Evolutionary conservation across 2,797 vertebrate species (phyloP), one percentile per base, ranked within the genome.

Genomic region (Sebastes itinus): DNA sequence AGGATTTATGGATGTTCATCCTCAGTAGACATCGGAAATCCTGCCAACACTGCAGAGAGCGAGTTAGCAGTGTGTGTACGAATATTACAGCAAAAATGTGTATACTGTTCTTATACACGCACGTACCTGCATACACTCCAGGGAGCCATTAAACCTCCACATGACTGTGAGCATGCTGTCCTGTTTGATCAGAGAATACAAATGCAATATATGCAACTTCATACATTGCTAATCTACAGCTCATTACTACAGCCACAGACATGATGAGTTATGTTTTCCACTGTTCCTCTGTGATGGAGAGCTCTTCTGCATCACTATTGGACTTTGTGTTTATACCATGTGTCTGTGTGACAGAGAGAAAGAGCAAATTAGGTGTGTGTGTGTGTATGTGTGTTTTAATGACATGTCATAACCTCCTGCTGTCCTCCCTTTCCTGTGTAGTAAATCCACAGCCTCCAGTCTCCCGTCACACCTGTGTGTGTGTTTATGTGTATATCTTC

Each of bases 371-470:
- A 55, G 13, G 10, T 60, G 23, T 60, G 66, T 58, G 22, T 76
- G 64, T 27, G 25, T 27, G 28, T 28, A 63, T 58, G 22, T 76
- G 72, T 85, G 65, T 56, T 63, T 86, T 92, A 79, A 89, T 89
- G 72, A 83, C 64, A 58, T 65, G 73, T 77, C 81, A 83, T 86
- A 88, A 88, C 81, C 77, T 88, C 86, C 82, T 59, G 71, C 68
- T 27, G 76, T 73, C 80, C 75, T 66, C 42, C 70, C 69, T 76
- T 89, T 92, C 88, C 89, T 88, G 84, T 25, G 81, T 27, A 82
- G 81, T 91, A 88, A 88, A 90, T 64, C 74, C 63, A 49, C 63
- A 78, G 84, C 85, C 87, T 87, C 73, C 71, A 87, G 82, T 69
- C 74, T 79, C 69, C 78, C 10, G 12, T 71, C 72, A 86, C 81